Base-by-base conservation (phyloP, 1,140 invertebrate species). In the Anadara kagoshimensis region DNA sequence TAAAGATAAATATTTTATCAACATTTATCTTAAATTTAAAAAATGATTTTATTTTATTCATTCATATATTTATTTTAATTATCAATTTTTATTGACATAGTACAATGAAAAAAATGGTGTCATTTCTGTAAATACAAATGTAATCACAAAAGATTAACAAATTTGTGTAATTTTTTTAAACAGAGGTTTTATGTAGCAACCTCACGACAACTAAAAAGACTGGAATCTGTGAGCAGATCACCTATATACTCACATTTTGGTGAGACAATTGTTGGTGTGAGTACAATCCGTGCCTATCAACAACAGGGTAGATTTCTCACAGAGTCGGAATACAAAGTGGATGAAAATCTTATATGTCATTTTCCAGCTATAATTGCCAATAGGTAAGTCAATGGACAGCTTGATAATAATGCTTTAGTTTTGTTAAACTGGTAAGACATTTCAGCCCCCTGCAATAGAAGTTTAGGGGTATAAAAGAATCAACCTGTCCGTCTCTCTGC, bases 221-320 rank as follows among this genome's bases (percentile, higher is more conserved):
- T 99, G 36, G 97, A 99, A 88, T 99, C 97, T 0, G 94, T 98
- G 0, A 97, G 95, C n/a, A 92, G 97, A 59, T 99, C 97, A 12
- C 98, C 98, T 0, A 98, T 99, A 83, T 99, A 98, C 90, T 98
- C 97, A 5, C 97, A 99, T 90, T 99, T 99, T 88, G 95, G 96
- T 62, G 97, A 99, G 92, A 98, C 85, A 16, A 79, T 89, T 22
- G 84, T 81, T 0, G 88, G 88, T 18, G 86, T 82, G 2, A 73
- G 72, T 11, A 87, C 86, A 11, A 88, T 89, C 54, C 71, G 88
- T 56, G 87, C 87, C 0, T 89, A 85, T 72, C 74, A 80, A 59
- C 87, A 89, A 67, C 79, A 90, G 62, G 74, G 90, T 14, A 76
- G 88, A 44, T 93, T 93, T 75, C 90, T 91, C 22, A 36, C 70